phyloP scores from a whole-genome alignment of 2,888 invertebrate genomes.

The Shargacucullia verbasci region DNA sequence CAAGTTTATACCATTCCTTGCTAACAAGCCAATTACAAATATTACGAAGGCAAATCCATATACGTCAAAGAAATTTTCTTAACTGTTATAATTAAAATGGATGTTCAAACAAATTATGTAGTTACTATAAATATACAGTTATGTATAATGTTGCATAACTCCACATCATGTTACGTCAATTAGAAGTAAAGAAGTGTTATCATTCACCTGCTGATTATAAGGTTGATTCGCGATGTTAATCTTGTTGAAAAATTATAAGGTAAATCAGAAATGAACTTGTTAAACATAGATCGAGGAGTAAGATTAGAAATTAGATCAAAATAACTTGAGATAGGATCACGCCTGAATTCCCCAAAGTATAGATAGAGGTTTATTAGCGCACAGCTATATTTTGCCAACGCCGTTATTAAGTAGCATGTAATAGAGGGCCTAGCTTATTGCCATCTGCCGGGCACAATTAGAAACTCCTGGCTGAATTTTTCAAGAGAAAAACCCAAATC shows the following conservation, averaged over 20 bases:
- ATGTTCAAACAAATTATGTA: slow-evolving; percentile 32
- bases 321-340: no score
- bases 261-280: slow-evolving; percentile 49
- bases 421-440: no score
- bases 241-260: slow-evolving; percentile 50
- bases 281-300: slow-evolving; percentile 39
- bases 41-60: slow-evolving; percentile 27
- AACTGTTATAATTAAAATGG: slow-evolving; percentile 43
- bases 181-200: slow-evolving; percentile 22
- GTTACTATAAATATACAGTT: slow-evolving; percentile 16
- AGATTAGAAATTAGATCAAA: slow-evolving; percentile 49
- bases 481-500: no score
- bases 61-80: slow-evolving; percentile 32
- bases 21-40: slow-evolving; percentile 21
- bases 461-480: no score
- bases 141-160: slow-evolving; percentile 20
- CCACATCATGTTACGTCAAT: slow-evolving; percentile 16
- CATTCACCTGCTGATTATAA: slow-evolving; percentile 27
- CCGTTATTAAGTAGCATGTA: no score
- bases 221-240: slow-evolving; percentile 32
- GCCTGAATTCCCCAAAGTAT: no score
- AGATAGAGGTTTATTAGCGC: no score
- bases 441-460: no score
- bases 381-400: no score
- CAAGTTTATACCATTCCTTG: slow-evolving; percentile 24